Base-by-base conservation (phyloP, 1,140 invertebrate species). In the Leucophenga varia region DNA sequence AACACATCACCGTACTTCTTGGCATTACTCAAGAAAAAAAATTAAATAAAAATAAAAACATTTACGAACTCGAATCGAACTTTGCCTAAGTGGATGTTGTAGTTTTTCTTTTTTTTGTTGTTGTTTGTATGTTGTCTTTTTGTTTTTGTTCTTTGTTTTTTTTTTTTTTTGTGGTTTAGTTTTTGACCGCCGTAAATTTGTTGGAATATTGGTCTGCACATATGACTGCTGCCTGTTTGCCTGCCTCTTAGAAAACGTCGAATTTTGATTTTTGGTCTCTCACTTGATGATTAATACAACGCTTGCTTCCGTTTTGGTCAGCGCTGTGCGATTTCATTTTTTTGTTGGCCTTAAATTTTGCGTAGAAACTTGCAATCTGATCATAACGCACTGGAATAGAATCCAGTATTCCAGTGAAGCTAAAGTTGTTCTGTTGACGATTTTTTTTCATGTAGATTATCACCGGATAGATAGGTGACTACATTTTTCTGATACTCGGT, bases 311-410 rank as follows among this genome's bases (percentile, higher is more conserved):
- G 18, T 44, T 21, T 19, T 19, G 42, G 25, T 31, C 10, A 16
- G 47, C 36, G 44, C 40, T 25, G 22, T 25, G 22, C 22, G 10
- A 25, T 25, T 25, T 73, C 70, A 73, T 68, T 73, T 73, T n/a
- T 63, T 73, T 73, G 50, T 69, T 72, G 32, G 59, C 61, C 64
- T 74, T 74, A 31, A 72, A 74, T 46, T 74, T 74, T 30, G 64
- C 50, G 55, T 75, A 73, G 59, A 73, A 75, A 52, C 64, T 73
- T 30, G 64, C 60, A 43, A 76, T 75, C 46, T 75, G 73, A 41
- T 70, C 72, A 52, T 72, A 59, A 45, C 73, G 67, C 10, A 74
- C 64, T 10, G 72, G 70, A 39, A 75, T 74, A 3, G 73, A 61
- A 35, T 75, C 67, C 21, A 75, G 52, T 43, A 75, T 75, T 17